Evolutionary conservation across 2,113 vertebrate species (phyloP).

Genomic region (Leptocoma aspasia): DNA sequence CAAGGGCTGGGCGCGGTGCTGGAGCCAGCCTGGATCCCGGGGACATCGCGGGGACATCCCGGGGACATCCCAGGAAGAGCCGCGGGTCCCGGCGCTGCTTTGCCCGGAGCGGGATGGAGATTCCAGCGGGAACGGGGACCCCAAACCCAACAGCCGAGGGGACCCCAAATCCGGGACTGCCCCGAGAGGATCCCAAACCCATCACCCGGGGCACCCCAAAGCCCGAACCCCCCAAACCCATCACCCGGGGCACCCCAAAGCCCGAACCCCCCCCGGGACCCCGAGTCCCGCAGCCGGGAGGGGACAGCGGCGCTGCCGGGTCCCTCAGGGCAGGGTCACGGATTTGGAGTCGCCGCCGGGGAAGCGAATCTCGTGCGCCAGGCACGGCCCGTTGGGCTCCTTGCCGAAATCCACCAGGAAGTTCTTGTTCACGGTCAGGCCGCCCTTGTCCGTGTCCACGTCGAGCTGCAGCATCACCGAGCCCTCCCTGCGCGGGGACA

Average conservation of each 20-base stretch:
- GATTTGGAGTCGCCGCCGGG: constrained; percentile 86
- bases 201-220: not conserved
- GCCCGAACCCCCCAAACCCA: too few relatives aligned
- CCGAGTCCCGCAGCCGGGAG: not conserved
- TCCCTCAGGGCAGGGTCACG: constrained; percentile 72
- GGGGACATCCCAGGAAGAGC: too few relatives aligned
- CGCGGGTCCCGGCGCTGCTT: too few relatives aligned
- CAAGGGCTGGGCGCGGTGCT: too few relatives aligned
- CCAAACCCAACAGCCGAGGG: not conserved
- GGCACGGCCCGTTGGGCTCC: constrained; percentile 83
- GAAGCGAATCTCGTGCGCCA: constrained; percentile 88
- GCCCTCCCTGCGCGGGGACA: constrained; percentile 77
- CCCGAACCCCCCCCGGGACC: not conserved
- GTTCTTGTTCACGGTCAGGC: constrained; percentile 77
- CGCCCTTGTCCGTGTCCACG: constrained; percentile 81
- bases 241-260: too few relatives aligned
- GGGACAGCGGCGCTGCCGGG: not conserved
- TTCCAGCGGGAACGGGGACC: not conserved
- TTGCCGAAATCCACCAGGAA: constrained; percentile 95
- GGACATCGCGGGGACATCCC: too few relatives aligned
- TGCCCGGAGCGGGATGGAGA: not conserved
- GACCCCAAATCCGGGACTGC: not conserved
- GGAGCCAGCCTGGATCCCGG: too few relatives aligned
- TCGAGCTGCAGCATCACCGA: constrained; percentile 91
- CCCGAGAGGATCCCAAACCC: not conserved